Base-by-base conservation (phyloP, 2,797 vertebrate genomes). In the Otolemur crassicaudatus region DNA sequence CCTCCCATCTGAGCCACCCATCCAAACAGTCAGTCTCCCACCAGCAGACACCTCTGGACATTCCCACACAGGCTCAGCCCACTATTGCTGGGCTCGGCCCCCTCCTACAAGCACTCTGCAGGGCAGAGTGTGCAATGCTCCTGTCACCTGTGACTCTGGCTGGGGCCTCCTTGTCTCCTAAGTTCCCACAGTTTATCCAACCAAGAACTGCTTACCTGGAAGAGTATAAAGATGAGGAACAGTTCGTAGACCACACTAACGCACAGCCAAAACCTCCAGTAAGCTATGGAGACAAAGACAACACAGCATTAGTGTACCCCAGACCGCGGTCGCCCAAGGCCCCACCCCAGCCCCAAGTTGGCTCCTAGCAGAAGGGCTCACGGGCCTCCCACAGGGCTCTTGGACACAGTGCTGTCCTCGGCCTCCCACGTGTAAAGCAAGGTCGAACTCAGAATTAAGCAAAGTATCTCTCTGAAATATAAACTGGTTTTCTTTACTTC, bases 211-310 rank as follows among this genome's bases (percentile, higher is more conserved):
- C 99, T 98, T 94, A 99, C 99, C 99, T 99, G 99, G 96, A 99
- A 99, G 56, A 99, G 99, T 97, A 99, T 99, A 97, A 99, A 99
- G 99, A 99, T 99, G 98, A 99, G 99, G 97, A 99, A 99, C 61
- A 99, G 99, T 97, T 99, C 99, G 17, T 99, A 99, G 80, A 99
- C 99, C 37, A 99, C 99, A 0, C 99, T 99, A 96, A 99, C 99
- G 95, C 99, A 99, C 3, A 99, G 99, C 99, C 99, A 99, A 97
- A 99, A 99, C 82, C 99, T 98, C 99, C 99, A 99, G 98, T 99
- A 99, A 8, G 99, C 99, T 99, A 91, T 19, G 96, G 76, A 70
- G 97, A 97, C 22, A 94, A 85, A 83, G 75, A 76, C 8, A 16
- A 53, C n/a, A 11, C 7, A 17, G 20, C 0, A 16, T 95, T 12